A percentile compares a stretch with the other conserved stretches of the same genome.
phyloP scores from a whole-genome alignment of 1,140 invertebrate species.

The Chelonus insularis region DNA sequence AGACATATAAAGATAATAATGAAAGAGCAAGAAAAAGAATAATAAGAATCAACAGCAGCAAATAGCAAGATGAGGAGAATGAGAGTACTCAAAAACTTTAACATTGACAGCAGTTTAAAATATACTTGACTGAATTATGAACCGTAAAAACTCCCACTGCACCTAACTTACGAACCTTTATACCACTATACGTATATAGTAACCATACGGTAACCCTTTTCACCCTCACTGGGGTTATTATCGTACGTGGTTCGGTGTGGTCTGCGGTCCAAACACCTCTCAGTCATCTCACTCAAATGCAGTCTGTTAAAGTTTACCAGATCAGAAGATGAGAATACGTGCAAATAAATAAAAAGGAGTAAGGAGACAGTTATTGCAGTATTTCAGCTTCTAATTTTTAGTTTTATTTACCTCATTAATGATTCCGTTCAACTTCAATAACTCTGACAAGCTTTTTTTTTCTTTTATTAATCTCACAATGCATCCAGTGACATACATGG shows the following conservation, averaged over 20 bases:
- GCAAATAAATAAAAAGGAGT: too few relatives aligned
- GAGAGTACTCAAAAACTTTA: constrained; percentile 20
- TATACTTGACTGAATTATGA: constrained; percentile 60
- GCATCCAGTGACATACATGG: too few relatives aligned
- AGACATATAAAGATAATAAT: not conserved
- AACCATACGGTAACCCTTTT: constrained; percentile 49
- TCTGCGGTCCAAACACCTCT: constrained; percentile 52
- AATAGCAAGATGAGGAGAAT: not conserved
- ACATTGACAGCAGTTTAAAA: constrained; percentile 58
- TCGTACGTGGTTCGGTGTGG: constrained; percentile 54
- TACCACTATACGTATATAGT: too few relatives aligned
- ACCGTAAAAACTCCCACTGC: constrained; percentile 56
- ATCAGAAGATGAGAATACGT: too few relatives aligned
- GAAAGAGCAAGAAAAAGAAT: not conserved
- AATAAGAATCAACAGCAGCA: not conserved
- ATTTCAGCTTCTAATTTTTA: too few relatives aligned
- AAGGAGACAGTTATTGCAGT: too few relatives aligned
- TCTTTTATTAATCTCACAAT: too few relatives aligned
- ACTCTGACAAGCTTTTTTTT: too few relatives aligned
- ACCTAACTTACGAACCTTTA: constrained; percentile 49
- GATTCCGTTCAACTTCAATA: too few relatives aligned
- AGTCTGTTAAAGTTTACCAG: too few relatives aligned
- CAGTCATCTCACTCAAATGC: too few relatives aligned
- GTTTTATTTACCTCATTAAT: too few relatives aligned
- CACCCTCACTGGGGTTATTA: constrained; percentile 56